Evolutionary conservation across 2,888 invertebrate species (phyloP), one percentile per base, ranked within the genome.

Genomic region (Pharmacophagus antenor): DNA sequence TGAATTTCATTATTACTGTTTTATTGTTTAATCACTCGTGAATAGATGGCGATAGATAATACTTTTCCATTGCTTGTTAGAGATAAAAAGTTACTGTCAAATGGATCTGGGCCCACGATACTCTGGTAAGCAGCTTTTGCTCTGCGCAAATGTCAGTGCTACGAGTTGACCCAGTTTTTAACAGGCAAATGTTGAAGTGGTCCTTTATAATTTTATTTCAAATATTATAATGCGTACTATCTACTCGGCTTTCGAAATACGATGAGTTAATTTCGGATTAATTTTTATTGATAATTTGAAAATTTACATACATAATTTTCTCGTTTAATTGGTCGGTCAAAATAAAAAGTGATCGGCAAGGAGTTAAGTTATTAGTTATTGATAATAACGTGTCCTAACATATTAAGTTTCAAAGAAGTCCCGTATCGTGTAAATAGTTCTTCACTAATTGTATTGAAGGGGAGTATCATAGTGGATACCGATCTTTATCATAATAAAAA

Each of bases 181-280:
- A 44, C 42, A 21, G 37, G 52, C 41, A 58, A 58, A 50, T 23
- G 25, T 46, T 50, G 58, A 58, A 54, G 57, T 62, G 54, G 50
- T 62, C 58, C 37, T 62, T 57, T 57, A 37, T 53, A 49, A 57
- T 46, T 50, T 62, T 54, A 44, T 62, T 58, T 50, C 21, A 37
- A 58, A 58, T 53, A 48, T 53, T 49, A 42, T 46, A 51, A 46
- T 20, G 37, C 37, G 4, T 49, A 23, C 25, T 23, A 46, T 37
- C 37, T 58, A 18, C 41, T 58, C 52, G n/a, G 20, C 21, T 44
- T 50, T 12, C 20, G 15, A 56, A 25, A 37, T 37, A 37, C 37
- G 4, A 0, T 5, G 37, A n/a, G 12, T 31, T 10, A 12, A 0
- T 15, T 37, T n/a, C 37, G n/a, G 15, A n/a, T n/a, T 10, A 7